Percentiles rank a stretch among this genome's conserved stretches.
Conservation (phyloP, 92 coral and sea anemone species). For the Blastomussa wellsi region DNA sequence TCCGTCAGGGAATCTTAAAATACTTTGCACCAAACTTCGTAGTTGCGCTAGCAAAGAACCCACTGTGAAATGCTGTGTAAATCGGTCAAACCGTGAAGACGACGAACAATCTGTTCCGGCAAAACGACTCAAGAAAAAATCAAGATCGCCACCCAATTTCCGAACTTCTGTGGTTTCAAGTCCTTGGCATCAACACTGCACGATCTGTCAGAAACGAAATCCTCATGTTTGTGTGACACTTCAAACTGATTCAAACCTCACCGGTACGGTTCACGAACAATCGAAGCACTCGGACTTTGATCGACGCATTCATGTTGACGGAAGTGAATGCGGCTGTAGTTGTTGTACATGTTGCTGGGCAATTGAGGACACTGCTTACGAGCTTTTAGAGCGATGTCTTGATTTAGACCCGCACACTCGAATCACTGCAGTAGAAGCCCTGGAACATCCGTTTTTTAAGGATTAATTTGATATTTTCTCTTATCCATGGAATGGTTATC, state of each 20-base stretch:
- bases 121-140: constrained; percentile 46
- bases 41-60: constrained; percentile 54
- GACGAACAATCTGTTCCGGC: constrained; percentile 23
- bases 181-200: constrained; percentile 38
- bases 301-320: constrained; percentile 75
- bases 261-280: neutral
- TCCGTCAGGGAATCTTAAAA: constrained; percentile 77
- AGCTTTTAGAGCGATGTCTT: constrained; percentile 78
- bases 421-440: constrained; percentile 86
- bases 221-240: constrained; percentile 21
- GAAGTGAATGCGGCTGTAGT: constrained; percentile 68
- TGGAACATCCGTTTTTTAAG: constrained; percentile 81
- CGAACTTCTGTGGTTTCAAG: neutral
- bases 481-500: neutral
- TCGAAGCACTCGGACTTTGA: constrained; percentile 18
- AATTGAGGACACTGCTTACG: constrained; percentile 80
- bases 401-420: constrained; percentile 87
- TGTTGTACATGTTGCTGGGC: constrained; percentile 78
- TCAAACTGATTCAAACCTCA: neutral
- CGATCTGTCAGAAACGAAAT: constrained; percentile 31
- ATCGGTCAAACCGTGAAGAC: constrained; percentile 1
- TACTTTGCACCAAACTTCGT: constrained; percentile 82
- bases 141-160: constrained; percentile 30
- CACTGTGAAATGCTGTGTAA: constrained; percentile 53
- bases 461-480: neutral